Evolutionary conservation across 2,888 invertebrate species (phyloP), one percentile per base, ranked within the genome.

Genomic region (Pogonocherus hispidulus): DNA sequence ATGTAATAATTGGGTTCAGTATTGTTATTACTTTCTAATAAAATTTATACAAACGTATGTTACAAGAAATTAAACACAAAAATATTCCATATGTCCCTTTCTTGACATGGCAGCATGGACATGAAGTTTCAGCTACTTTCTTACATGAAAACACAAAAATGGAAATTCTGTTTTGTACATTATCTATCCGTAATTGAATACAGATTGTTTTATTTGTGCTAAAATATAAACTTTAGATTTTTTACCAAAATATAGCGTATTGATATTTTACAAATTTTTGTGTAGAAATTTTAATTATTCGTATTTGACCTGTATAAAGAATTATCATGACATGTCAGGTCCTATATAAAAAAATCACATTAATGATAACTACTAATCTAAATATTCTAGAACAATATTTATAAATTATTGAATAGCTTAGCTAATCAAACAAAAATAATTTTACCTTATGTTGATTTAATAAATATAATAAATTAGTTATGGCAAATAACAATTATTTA

Each of bases 191-290:
- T 74, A 73, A 69, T 75, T 72, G 73, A 77, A 74, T 78, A 80
- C 80, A 79, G 77, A 80, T 72, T 71, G 59, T 73, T 75, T 79
- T 76, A 76, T 79, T 83, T 82, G 82, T 82, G 83, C 82, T 83
- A 82, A 82, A 83, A 83, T 83, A 83, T 80, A 83, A 76, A 79
- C 77, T 82, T 81, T 81, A 79, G 78, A 76, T 78, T 78, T 77
- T 76, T 82, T 83, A 83, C 80, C 82, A 84, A 84, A 84, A 84
- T 84, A 84, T 82, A 82, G 77, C 77, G 75, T 77, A 81, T 81
- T 82, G 81, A 82, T 82, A 81, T 79, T 79, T 76, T 79, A 78
- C 77, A 78, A 75, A 63, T 71, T 71, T 67, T 81, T 81, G 81
- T 80, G 81, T 80, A 83, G 79, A 79, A 79, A 79, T 78, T 79